phyloP scores from a whole-genome alignment of 2,797 vertebrate species.

The Chrysocyon brachyurus region DNA sequence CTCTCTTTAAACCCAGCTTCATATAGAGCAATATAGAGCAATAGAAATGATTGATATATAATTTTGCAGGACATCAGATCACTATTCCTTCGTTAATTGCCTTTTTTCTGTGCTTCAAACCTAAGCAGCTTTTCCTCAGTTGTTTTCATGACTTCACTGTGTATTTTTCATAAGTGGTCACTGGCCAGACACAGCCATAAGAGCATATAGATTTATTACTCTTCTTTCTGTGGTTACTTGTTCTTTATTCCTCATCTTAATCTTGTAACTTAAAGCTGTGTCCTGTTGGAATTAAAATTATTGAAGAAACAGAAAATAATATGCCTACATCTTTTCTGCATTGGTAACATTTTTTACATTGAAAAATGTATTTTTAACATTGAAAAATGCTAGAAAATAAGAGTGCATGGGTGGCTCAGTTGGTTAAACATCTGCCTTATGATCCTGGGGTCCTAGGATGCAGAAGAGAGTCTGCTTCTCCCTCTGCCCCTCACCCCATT shows the following conservation, averaged over 20 bases:
- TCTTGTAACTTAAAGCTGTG: neutral
- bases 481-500: too few species aligned
- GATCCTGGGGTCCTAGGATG: too few species aligned
- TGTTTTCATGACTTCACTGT: neutral
- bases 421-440: too few species aligned
- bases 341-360: neutral
- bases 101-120: neutral
- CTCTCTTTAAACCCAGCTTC: neutral
- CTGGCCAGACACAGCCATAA: neutral
- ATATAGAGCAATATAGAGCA: neutral
- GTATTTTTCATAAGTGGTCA: neutral
- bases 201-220: neutral
- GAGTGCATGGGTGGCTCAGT: too few species aligned
- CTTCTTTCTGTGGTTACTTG: neutral
- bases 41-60: neutral
- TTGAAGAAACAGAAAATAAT: neutral
- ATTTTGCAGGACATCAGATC: neutral
- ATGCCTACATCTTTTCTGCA: neutral
- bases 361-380: neutral
- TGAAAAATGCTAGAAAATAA: constrained; percentile 21
- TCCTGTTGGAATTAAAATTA: constrained; percentile 7
- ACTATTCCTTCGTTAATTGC: neutral
- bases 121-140: neutral
- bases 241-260: constrained; percentile 24
- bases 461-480: too few species aligned